These are phyloP conservation scores for Pseudococcus jackbeardsleyi DNA, from an alignment of 2,888 invertebrate genomes.

Conservation along the genomic window DNA sequence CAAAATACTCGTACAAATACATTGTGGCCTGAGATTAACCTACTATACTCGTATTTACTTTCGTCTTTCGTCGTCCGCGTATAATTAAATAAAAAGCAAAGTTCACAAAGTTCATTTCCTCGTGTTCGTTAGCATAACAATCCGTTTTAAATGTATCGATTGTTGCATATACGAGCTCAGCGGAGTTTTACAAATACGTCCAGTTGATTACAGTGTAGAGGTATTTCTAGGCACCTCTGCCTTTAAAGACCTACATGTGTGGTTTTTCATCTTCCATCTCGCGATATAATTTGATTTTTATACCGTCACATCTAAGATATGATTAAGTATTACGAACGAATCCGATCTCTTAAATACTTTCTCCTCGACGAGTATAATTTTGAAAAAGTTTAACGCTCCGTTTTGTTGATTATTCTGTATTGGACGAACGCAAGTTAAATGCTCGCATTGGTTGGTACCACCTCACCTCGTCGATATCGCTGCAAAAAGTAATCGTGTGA, in stretches of 20 bases:
- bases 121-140: constrained; percentile 29
- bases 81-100: constrained; percentile 52
- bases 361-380: constrained; percentile 32
- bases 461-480: background rate
- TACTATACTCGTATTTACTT: background rate
- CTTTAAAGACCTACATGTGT: constrained; percentile 3
- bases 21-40: background rate
- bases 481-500: background rate
- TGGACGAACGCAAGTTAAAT: background rate
- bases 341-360: constrained; percentile 11
- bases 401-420: constrained; percentile 17
- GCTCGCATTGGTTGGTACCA: background rate
- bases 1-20: background rate
- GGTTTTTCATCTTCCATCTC: background rate
- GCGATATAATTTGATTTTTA: constrained; percentile 40
- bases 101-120: constrained; percentile 51
- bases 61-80: background rate
- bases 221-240: background rate
- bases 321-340: constrained; percentile 24
- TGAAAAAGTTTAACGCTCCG: constrained; percentile 15
- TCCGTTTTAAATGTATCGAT: constrained; percentile 41
- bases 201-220: constrained; percentile 32
- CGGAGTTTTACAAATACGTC: background rate
- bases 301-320: background rate
- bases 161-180: background rate